phyloP scores from a whole-genome alignment of 1,140 invertebrate genomes.

The Hesperophylax magnus region DNA sequence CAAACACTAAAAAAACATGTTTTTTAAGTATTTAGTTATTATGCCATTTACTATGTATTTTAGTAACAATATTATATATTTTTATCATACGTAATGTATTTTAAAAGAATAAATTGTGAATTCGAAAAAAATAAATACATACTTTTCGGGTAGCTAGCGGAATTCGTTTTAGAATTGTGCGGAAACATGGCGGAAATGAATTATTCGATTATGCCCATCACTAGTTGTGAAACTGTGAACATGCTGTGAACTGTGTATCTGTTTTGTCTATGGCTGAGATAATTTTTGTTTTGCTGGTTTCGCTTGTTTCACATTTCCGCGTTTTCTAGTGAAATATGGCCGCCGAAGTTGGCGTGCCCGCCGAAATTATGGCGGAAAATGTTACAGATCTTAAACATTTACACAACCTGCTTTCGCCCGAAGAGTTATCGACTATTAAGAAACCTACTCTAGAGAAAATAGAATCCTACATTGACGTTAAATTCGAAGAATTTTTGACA shows the following conservation, averaged over 20 bases:
- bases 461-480: constrained; percentile 73
- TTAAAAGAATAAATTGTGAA: too few relatives aligned
- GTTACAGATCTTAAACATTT: constrained; percentile 67
- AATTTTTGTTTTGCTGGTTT: background rate
- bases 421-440: constrained; percentile 63
- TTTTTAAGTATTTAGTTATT: too few relatives aligned
- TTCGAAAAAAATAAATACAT: too few relatives aligned
- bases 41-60: too few relatives aligned
- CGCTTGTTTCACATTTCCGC: constrained; percentile 25
- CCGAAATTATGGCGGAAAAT: constrained; percentile 52
- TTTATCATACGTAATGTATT: too few relatives aligned
- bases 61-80: too few relatives aligned
- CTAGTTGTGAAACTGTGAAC: background rate
- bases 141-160: too few relatives aligned
- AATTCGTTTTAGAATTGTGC: too few relatives aligned
- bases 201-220: background rate
- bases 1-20: too few relatives aligned
- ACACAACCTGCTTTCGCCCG: constrained; percentile 65
- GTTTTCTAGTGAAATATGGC: constrained; percentile 41
- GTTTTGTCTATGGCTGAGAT: background rate
- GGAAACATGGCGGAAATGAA: too few relatives aligned
- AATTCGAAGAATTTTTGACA: constrained; percentile 79
- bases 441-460: constrained; percentile 71
- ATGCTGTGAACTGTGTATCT: too few relatives aligned
- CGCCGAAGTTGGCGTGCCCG: constrained; percentile 45